A percentile compares a stretch with the other conserved stretches of the same genome.
Evolutionary conservation across 2,113 vertebrate genomes (phyloP).

Genomic region (Epinephelus lanceolatus): DNA sequence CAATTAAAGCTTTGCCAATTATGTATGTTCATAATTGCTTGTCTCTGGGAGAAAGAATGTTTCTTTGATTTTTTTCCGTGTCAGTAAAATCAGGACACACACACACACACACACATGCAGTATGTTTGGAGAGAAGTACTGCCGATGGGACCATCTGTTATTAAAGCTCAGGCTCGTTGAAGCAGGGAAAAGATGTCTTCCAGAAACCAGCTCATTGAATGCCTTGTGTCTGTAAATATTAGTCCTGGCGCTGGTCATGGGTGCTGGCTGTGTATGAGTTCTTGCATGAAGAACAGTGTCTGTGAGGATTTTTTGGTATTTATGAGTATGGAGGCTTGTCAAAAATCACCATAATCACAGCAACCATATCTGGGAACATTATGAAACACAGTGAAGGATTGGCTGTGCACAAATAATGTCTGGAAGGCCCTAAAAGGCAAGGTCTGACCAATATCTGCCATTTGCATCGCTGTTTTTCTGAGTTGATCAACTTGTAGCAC

Average conservation of each 20-base stretch:
- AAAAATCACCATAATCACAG: constrained; percentile 29
- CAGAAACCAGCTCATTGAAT: constrained; percentile 49
- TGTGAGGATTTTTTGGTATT: constrained; percentile 5
- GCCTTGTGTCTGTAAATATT: constrained; percentile 63
- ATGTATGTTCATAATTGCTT: constrained; percentile 48
- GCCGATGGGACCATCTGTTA: constrained; percentile 67
- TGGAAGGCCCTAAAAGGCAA: not conserved
- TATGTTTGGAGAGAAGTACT: constrained; percentile 40
- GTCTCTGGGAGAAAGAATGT: constrained; percentile 39
- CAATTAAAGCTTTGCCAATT: constrained; percentile 53
- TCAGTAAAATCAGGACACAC: constrained; percentile 38
- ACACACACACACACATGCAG: constrained; percentile 7
- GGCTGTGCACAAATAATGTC: not conserved
- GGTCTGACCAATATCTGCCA: not conserved
- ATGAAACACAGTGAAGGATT: not conserved
- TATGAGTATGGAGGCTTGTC: constrained; percentile 23
- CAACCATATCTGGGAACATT: constrained; percentile 8
- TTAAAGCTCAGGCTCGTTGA: constrained; percentile 55
- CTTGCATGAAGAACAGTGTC: constrained; percentile 20
- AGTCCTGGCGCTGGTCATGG: constrained; percentile 37
- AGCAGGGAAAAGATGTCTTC: constrained; percentile 58
- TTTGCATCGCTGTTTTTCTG: not conserved
- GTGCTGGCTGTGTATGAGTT: constrained; percentile 15
- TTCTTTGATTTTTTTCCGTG: constrained; percentile 35
- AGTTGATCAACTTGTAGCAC: not conserved